These are phyloP conservation scores for Phaethornis superciliosus DNA, from an alignment of 2,113 vertebrate species.

Conservation along the genomic window DNA sequence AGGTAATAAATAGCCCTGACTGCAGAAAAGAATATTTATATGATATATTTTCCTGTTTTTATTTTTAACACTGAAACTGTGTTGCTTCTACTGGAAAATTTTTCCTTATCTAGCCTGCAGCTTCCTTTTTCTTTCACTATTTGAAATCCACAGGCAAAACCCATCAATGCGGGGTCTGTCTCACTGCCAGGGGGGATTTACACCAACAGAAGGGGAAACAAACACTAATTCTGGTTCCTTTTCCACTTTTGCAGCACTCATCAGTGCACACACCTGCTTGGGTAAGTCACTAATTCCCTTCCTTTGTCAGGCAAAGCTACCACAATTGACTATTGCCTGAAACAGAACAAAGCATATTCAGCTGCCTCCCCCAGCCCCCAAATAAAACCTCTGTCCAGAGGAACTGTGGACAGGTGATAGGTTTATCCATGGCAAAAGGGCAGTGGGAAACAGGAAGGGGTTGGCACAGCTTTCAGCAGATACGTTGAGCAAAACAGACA, in stretches of 20 bases:
- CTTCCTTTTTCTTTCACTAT: not conserved
- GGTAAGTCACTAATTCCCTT: not conserved
- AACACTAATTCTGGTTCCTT: not conserved
- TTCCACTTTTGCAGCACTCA: rapidly evolving
- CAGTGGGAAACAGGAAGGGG: not conserved
- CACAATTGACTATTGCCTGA: not conserved
- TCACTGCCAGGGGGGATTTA: not conserved
- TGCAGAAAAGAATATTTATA: not conserved
- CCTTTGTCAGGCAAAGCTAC: not conserved
- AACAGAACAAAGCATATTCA: rapidly evolving
- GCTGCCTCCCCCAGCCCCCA: rapidly evolving
- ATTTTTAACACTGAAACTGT: not conserved
- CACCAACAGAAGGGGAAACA: not conserved
- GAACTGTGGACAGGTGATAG: too few species aligned
- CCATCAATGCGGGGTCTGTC: not conserved
- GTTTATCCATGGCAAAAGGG: rapidly evolving
- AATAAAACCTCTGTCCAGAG: not conserved
- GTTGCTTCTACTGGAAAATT: not conserved
- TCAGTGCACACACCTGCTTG: rapidly evolving
- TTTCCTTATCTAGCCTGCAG: not conserved
- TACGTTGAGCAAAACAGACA: rapidly evolving
- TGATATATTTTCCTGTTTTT: not conserved
- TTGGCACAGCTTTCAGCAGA: not conserved
- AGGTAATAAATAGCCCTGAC: not conserved
- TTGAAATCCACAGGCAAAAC: not conserved